phyloP scores from a whole-genome alignment of 2,888 invertebrate species.

The Sesia apiformis region DNA sequence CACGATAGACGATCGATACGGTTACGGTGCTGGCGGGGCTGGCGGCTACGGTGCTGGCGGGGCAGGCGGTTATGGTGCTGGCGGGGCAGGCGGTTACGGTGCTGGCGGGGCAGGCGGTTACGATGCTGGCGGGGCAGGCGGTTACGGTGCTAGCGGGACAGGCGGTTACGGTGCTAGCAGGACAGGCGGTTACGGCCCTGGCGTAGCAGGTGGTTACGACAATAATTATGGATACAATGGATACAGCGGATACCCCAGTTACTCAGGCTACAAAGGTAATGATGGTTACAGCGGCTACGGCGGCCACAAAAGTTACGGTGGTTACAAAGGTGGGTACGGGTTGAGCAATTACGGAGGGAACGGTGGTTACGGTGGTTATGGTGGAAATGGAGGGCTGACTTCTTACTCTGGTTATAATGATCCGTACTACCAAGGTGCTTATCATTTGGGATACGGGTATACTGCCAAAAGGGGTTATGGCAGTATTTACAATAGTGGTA shows the following conservation, averaged over 20 bases:
- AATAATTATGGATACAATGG: conserved; percentile 8
- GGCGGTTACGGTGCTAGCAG: conserved; percentile 12
- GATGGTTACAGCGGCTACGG: conserved; percentile 13
- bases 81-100: conserved; percentile 32
- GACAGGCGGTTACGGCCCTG: conserved; percentile 10
- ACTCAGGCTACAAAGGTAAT: conserved; percentile 11
- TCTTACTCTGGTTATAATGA: conserved; percentile 76
- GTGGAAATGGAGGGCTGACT: conserved; percentile 74
- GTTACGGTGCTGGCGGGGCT: conserved; percentile 12
- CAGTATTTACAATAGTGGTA: conserved; percentile 51
- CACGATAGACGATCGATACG: conserved; percentile 37
- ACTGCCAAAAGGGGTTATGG: conserved; percentile 45
- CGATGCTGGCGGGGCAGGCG: conserved; percentile 2
- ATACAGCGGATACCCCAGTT: conserved; percentile 11
- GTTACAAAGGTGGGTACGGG: conserved; percentile 11
- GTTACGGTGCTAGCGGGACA: conserved; percentile 9
- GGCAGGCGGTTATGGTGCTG: not conserved
- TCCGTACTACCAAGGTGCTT: conserved; percentile 65
- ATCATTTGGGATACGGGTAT: conserved; percentile 76
- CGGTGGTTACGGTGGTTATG: conserved; percentile 74
- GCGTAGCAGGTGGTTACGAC: conserved; percentile 4
- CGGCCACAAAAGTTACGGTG: conserved; percentile 7
- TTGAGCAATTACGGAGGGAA: conserved; percentile 20
- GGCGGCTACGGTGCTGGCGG: conserved; percentile 13
- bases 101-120: conserved; percentile 38